phyloP scores from a whole-genome alignment of 2,113 vertebrate genomes.

The Microcebus lehilahytsara region DNA sequence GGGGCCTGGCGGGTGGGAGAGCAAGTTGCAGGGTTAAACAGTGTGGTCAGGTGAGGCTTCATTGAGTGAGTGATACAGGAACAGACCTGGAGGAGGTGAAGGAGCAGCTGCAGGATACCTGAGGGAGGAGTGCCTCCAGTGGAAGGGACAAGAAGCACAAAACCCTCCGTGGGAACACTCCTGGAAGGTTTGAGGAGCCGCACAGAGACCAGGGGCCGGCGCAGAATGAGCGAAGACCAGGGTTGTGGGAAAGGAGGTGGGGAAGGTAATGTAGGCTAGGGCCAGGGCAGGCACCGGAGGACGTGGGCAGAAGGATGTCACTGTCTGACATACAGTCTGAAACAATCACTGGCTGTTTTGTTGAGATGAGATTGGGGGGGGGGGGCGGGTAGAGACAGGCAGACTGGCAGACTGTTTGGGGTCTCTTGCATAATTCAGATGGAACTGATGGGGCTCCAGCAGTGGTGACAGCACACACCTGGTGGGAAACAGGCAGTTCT shows the following conservation, averaged over 20 bases:
- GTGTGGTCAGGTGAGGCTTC: background rate
- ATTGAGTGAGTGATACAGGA: rapidly evolving
- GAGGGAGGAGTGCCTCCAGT: background rate
- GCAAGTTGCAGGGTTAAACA: background rate
- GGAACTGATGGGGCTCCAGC: background rate
- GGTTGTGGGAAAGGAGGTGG: background rate
- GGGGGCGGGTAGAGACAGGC: background rate
- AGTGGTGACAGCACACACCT: too few species aligned
- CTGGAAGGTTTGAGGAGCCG: background rate
- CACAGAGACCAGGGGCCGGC: too few species aligned
- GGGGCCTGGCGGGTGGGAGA: background rate
- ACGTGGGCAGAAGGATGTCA: background rate
- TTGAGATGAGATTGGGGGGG: too few species aligned
- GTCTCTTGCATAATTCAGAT: background rate
- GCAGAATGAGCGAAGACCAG: background rate
- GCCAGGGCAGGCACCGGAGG: rapidly evolving
- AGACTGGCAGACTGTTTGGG: background rate
- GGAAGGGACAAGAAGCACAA: background rate
- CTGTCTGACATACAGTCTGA: background rate
- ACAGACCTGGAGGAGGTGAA: background rate
- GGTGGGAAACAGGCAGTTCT: background rate
- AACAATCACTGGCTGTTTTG: background rate
- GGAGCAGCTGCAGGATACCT: background rate
- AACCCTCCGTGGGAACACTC: background rate
- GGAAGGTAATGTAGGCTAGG: background rate